Evolutionary conservation across 1,140 invertebrate genomes (phyloP), one percentile per base, ranked within the genome.

Genomic region (Aphelenchoides fujianensis): DNA sequence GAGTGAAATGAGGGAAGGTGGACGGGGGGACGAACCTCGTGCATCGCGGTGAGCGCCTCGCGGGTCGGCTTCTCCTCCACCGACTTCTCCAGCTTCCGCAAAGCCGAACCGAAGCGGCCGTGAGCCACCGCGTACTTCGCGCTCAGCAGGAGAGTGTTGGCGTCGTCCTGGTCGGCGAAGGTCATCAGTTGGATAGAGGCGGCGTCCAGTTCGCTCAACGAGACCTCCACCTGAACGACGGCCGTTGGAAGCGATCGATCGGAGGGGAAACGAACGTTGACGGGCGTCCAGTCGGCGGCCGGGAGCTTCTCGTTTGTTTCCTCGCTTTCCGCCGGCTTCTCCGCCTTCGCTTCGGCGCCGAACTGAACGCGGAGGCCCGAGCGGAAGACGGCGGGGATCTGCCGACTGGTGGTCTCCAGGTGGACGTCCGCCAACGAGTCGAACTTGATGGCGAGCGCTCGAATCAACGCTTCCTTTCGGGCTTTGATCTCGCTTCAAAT

Each of bases 71-170:
- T 63, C 27, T 95, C 92, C 76, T 95, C 93, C 52, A 89, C 88
- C 72, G 91, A 88, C 82, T 91, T 91, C 28, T 87, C 81, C 9
- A 94, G 84, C 63, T 91, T 87, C 84, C 92, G 92, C 53, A 92
- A 82, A 62, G 91, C 89, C 66, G 91, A 89, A 0, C 92, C 93
- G 85, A 91, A 91, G 63, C 93, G 91, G 74, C 89, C 87, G 77
- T 91, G 86, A 3, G 90, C 88, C 76, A 90, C 88, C 16, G 91
- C 90, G 84, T 95, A 91, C 89, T 91, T 92, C 34, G 93, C 86
- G 2, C 89, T 88, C 80, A 94, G 91, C 75, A 89, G 88, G 34
- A 91, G 86, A 34, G 37, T 61, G 0, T n/a, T 2, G 27, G 16
- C n/a, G 3, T 61, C 27, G 28, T 61, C 36, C 2, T 16, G 57